These are phyloP conservation scores for Sylvilagus floridanus DNA, from an alignment of 2,797 vertebrate genomes.

Conservation along the genomic window DNA sequence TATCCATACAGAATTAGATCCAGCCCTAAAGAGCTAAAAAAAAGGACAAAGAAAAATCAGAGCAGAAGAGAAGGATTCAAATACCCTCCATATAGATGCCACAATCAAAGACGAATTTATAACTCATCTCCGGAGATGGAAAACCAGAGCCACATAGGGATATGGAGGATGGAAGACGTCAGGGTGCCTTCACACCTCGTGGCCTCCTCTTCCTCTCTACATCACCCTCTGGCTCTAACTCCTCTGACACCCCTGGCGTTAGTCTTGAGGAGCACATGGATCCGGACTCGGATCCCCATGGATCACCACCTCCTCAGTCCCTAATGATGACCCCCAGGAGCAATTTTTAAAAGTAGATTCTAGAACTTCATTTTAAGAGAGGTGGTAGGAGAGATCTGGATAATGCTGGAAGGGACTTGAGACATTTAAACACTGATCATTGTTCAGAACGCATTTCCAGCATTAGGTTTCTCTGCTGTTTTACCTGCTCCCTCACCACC, in stretches of 20 bases:
- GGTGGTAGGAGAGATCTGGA: background rate
- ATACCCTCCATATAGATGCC: background rate
- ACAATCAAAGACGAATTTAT: background rate
- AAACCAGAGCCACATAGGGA: background rate
- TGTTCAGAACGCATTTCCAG: background rate
- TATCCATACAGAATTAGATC: background rate
- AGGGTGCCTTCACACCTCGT: background rate
- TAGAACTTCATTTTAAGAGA: slow-evolving; percentile 14
- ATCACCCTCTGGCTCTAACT: background rate
- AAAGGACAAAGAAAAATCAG: background rate
- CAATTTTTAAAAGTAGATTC: background rate
- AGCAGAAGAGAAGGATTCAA: background rate
- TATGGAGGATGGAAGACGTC: background rate
- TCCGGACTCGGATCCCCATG: background rate
- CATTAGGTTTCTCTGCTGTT: background rate
- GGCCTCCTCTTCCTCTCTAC: background rate
- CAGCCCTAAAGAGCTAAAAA: background rate
- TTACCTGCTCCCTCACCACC: background rate
- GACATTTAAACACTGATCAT: background rate
- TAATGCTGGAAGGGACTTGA: background rate
- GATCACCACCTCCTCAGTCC: background rate
- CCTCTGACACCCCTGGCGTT: background rate
- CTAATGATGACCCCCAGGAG: background rate
- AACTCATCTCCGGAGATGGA: background rate
- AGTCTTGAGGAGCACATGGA: background rate